Conservation (phyloP, 2,113 vertebrate species). For the Dendrocopos noguchii region DNA sequence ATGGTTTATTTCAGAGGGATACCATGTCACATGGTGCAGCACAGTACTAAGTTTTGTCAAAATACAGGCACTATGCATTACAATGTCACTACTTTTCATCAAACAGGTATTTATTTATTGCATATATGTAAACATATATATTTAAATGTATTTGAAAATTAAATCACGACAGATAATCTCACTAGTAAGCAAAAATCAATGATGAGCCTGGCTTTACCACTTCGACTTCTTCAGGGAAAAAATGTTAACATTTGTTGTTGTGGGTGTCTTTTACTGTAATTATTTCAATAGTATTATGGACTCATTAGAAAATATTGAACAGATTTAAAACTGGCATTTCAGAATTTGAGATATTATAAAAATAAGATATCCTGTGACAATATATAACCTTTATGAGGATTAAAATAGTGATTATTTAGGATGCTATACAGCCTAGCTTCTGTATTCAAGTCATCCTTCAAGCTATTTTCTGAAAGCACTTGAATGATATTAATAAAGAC, state of each 20-base stretch:
- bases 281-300: not conserved
- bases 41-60: not conserved
- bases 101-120: not conserved
- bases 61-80: not conserved
- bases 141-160: not conserved
- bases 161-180: not conserved
- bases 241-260: not conserved
- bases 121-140: not conserved
- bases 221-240: not conserved
- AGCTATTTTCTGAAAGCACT: not conserved
- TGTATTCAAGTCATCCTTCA: not conserved
- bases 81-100: not conserved
- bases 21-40: not conserved
- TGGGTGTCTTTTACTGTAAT: not conserved
- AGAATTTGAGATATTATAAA: not conserved
- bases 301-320: not conserved
- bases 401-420: not conserved
- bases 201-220: rapidly evolving
- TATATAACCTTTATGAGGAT: not conserved
- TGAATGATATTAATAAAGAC: not conserved
- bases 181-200: not conserved
- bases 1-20: not conserved
- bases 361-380: not conserved
- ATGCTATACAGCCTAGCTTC: not conserved
- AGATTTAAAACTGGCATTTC: not conserved